A percentile compares a stretch with the other conserved stretches of the same genome.
Conservation (phyloP, 2,797 vertebrate genomes). For the Fundulus diaphanus region DNA sequence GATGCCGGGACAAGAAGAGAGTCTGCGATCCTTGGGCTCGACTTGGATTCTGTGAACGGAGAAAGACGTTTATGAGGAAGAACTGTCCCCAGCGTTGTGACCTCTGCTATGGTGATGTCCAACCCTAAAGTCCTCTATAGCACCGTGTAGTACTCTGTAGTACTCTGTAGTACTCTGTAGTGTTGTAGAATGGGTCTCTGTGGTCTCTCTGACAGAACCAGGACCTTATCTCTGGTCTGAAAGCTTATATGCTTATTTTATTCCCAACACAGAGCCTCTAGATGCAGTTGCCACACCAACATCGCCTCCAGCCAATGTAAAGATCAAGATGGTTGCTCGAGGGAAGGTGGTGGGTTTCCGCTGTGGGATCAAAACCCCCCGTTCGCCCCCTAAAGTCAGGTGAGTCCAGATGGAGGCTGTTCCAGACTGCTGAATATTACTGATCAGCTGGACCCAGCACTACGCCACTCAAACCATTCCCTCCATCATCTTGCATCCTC, state of each 20-base stretch:
- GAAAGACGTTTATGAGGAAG: constrained; percentile 83
- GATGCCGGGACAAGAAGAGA: constrained; percentile 82
- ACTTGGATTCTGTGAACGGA: constrained; percentile 81
- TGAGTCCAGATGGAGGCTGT: constrained; percentile 39
- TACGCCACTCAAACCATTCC: background rate
- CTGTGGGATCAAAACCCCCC: constrained; percentile 77
- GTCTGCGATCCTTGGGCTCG: constrained; percentile 84
- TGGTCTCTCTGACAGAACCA: background rate
- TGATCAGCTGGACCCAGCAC: background rate
- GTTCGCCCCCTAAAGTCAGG: constrained; percentile 80
- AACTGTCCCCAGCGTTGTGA: constrained; percentile 83
- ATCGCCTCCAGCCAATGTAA: constrained; percentile 73
- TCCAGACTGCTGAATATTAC: background rate
- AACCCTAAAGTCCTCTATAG: background rate
- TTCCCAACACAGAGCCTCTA: constrained; percentile 70
- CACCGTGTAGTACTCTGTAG: background rate
- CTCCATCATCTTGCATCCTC: background rate
- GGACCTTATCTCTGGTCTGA: background rate
- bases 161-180: background rate
- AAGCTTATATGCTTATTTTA: constrained; percentile 14
- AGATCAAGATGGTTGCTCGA: constrained; percentile 80
- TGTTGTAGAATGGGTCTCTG: background rate
- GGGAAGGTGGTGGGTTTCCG: constrained; percentile 85
- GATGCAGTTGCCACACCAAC: constrained; percentile 71
- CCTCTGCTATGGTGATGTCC: constrained; percentile 76